These are phyloP conservation scores for Cheilosia soror DNA, from an alignment of 2,888 invertebrate genomes.

Conservation along the genomic window DNA sequence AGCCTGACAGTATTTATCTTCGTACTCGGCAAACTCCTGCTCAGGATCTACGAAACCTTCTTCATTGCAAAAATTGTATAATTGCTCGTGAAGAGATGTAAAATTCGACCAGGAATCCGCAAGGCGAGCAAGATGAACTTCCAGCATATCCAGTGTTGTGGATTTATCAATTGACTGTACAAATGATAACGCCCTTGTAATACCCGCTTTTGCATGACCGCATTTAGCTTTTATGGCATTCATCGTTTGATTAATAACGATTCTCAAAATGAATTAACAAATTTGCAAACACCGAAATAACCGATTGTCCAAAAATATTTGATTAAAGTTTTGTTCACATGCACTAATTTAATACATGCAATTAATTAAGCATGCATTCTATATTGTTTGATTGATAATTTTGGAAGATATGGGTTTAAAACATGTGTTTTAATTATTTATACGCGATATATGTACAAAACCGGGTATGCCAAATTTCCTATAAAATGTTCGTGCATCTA, in stretches of 20 bases:
- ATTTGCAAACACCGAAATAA: too few species aligned
- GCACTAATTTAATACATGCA: too few species aligned
- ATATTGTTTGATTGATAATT: too few species aligned
- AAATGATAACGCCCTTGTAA: constrained; percentile 14
- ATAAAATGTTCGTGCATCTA: background rate
- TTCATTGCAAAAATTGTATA: background rate
- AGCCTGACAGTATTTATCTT: background rate
- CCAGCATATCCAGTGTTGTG: background rate
- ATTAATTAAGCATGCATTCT: too few species aligned
- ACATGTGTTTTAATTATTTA: too few species aligned
- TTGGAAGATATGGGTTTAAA: too few species aligned
- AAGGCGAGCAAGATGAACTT: background rate
- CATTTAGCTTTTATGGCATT: constrained; percentile 4
- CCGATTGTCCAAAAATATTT: too few species aligned
- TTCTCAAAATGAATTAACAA: background rate
- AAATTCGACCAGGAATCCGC: background rate
- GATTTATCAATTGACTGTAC: background rate
- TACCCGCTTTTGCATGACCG: constrained; percentile 15
- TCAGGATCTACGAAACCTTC: too few species aligned
- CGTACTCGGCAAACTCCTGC: background rate
- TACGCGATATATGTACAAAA: too few species aligned
- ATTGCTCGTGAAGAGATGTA: background rate
- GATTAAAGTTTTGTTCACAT: too few species aligned
- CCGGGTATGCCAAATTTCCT: background rate
- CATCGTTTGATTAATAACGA: too few species aligned